Evolutionary conservation across 1,140 invertebrate genomes (phyloP).

Genomic region (Amyelois transitella): DNA sequence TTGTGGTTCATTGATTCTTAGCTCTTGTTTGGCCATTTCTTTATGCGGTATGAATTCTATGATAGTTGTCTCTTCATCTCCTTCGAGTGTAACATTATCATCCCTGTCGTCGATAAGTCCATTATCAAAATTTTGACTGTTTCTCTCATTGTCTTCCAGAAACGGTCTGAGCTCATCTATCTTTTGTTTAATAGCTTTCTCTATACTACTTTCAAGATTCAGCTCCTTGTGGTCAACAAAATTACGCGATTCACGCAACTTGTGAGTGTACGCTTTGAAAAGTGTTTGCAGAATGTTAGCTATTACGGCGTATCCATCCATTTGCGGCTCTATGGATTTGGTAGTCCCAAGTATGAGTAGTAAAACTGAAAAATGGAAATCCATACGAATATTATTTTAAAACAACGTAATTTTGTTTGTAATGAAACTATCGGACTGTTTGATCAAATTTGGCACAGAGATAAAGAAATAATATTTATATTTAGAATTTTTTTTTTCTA

Average conservation of each 20-base stretch:
- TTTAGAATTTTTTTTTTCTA: too few relatives aligned
- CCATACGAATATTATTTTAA: background rate
- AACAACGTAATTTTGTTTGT: too few relatives aligned
- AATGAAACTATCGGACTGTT: too few relatives aligned
- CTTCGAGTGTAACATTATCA: constrained; percentile 23
- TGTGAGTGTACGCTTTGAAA: background rate
- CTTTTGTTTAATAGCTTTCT: constrained; percentile 32
- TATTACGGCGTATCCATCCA: background rate
- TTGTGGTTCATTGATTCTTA: constrained; percentile 11
- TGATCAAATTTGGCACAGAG: too few relatives aligned
- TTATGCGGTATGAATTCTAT: constrained; percentile 34
- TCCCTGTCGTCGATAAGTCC: constrained; percentile 3
- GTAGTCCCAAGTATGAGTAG: background rate
- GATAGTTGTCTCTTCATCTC: constrained; percentile 40
- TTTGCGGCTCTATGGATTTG: background rate
- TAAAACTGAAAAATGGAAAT: background rate
- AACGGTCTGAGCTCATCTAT: constrained; percentile 30
- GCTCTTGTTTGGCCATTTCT: constrained; percentile 7
- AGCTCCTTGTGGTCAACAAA: too few relatives aligned
- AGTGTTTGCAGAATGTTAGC: background rate
- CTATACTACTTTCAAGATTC: background rate
- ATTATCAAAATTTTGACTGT: background rate
- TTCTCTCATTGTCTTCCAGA: constrained; percentile 34
- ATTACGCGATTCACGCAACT: too few relatives aligned
- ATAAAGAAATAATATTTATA: too few relatives aligned